A percentile compares a stretch with the other conserved stretches of the same genome.
Evolutionary conservation across 2,797 vertebrate genomes (phyloP).

Genomic region (Aphelocoma californica): DNA sequence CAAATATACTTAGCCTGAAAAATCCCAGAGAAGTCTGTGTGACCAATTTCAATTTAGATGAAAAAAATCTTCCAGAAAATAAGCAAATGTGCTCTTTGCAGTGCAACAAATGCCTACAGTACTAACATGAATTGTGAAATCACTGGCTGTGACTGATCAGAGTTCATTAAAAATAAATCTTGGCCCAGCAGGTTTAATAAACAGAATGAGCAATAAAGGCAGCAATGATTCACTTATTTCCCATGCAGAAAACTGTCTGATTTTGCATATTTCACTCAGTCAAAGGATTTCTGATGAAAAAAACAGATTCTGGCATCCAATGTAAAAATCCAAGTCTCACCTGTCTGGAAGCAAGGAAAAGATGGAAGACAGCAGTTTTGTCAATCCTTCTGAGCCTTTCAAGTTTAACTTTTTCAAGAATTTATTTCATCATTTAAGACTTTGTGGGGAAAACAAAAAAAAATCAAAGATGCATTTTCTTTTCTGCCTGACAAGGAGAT

Average conservation of each 20-base stretch:
- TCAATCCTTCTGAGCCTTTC: neutral
- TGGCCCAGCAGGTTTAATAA: slow-evolving; percentile 41
- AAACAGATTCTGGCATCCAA: neutral
- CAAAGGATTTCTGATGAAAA: slow-evolving; percentile 21
- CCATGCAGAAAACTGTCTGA: slow-evolving; percentile 1
- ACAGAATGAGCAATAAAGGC: slow-evolving; percentile 23
- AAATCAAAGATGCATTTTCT: neutral
- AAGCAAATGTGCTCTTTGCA: slow-evolving; percentile 45
- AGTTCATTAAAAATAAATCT: slow-evolving; percentile 66
- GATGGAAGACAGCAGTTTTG: neutral
- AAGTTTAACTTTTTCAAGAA: neutral
- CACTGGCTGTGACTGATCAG: slow-evolving; percentile 46
- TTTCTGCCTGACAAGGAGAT: neutral
- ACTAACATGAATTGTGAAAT: slow-evolving; percentile 52
- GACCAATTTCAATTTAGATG: slow-evolving; percentile 8
- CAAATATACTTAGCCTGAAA: slow-evolving; percentile 43
- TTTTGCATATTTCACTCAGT: slow-evolving; percentile 32
- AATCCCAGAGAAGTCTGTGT: neutral
- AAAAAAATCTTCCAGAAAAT: slow-evolving; percentile 32
- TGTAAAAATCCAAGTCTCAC: neutral
- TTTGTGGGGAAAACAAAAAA: neutral
- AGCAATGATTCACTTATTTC: slow-evolving; percentile 22
- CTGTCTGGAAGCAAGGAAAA: neutral
- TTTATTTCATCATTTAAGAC: neutral
- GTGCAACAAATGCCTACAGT: slow-evolving; percentile 23